Evolutionary conservation across 2,113 vertebrate genomes (phyloP), one percentile per base, ranked within the genome.

Genomic region (Origma solitaria): DNA sequence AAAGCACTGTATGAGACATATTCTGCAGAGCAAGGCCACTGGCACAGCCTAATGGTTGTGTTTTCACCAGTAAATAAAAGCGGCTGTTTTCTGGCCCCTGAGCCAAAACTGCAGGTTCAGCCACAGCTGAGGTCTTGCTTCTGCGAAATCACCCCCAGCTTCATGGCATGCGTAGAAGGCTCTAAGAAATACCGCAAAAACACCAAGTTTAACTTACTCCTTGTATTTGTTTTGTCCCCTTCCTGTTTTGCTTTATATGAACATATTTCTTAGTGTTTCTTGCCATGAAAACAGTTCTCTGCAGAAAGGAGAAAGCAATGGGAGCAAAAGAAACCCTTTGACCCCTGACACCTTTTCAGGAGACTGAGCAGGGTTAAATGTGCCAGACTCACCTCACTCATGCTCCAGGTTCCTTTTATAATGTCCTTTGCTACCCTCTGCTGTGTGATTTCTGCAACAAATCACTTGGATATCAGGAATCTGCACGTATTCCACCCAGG

Each of bases 1-100:
- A 35, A 62, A 86, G 25, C 22, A 8, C 66, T 54, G 10, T 31
- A 33, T 0, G 4, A 86, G 68, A 49, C 28, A 45, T 0, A 0
- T 66, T 80, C 57, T 30, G 49, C 86, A 76, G 77, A 71, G 16
- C 6, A 23, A 10, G 16, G 23, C 54, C 53, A 42, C 31, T 42
- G 65, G 17, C 18, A 61, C 30, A 30, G 7, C 10, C 27, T 69
- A 10, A 58, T 18, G n/a, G 42, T 18, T 71, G 10, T 24, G 7
- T n/a, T 75, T 1, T 0, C 22, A 24, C 3, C 4, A 7, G 9
- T 76, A 54, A 86, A 75, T 47, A 45, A 35, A 72, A 68, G 40
- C 45, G 33, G 5, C 25, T 53, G 1, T 51, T 71, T 86, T 62
- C 47, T 75, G 61, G 7, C 9, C 28, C 9, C 18, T 84, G 58